These are phyloP conservation scores for Ectobius pallidus DNA, from an alignment of 2,888 invertebrate species.

Conservation along the genomic window DNA sequence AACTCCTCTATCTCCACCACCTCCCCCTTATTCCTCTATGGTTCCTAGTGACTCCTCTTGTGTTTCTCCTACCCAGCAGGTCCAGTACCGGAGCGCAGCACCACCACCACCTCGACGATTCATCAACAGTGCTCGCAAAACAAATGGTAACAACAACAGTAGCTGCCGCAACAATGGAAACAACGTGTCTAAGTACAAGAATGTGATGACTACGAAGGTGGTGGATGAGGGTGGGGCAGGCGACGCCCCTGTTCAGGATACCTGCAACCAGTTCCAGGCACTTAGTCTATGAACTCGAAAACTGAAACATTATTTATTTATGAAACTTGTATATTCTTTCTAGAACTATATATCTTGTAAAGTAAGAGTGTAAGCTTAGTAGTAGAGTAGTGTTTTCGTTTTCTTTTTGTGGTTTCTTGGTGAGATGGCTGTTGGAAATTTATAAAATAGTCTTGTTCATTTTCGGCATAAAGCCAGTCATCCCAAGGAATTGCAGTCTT, in stretches of 20 bases:
- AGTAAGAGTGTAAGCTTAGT: too few relatives aligned
- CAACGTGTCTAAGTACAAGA: constrained; percentile 3
- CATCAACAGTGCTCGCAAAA: constrained; percentile 15
- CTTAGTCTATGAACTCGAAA: constrained; percentile 17
- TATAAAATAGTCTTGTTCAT: too few relatives aligned
- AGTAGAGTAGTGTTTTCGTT: too few relatives aligned
- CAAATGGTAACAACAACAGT: not conserved
- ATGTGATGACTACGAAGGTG: not conserved
- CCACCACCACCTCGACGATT: constrained; percentile 17
- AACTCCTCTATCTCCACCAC: constrained; percentile 11
- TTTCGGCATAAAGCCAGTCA: too few relatives aligned
- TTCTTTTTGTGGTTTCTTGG: too few relatives aligned
- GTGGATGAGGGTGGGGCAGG: constrained; percentile 32
- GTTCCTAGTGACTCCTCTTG: constrained; percentile 24
- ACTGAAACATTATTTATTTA: too few relatives aligned
- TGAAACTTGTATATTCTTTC: too few relatives aligned
- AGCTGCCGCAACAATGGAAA: not conserved
- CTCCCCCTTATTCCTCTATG: constrained; percentile 19
- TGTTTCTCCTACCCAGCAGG: constrained; percentile 25
- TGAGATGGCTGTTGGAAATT: too few relatives aligned
- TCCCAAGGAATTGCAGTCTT: not conserved
- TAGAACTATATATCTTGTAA: too few relatives aligned
- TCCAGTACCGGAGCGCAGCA: constrained; percentile 21
- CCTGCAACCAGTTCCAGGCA: constrained; percentile 29
- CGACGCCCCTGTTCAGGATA: constrained; percentile 30